Base-by-base conservation (phyloP, 2,797 vertebrate species). In the Nothura maculosa region DNA sequence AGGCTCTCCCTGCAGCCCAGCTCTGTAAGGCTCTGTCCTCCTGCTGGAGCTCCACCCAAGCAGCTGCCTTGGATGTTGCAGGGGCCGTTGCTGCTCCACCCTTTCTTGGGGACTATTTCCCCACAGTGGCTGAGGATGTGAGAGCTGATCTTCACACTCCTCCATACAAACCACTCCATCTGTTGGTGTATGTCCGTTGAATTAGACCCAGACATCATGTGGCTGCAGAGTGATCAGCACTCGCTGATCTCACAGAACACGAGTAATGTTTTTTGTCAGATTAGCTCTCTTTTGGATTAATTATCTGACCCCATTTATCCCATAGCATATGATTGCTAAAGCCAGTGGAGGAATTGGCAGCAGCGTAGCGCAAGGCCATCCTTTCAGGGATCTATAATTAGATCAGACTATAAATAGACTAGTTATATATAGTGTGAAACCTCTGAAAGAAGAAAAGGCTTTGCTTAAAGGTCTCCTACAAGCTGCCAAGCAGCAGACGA, bases 381-480 rank as follows among this genome's bases (percentile, higher is more conserved):
- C n/a, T 52, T 81, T 73, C 28, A 79, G 27, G 30, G 38, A 47
- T 38, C 84, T 85, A 58, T 87, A 87, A 87, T 94, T 87, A 89
- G 78, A 76, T 17, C 18, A 70, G 45, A 22, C 60, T 89, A 73
- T 62, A 82, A 90, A 86, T 79, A 94, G 54, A 72, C 5, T 3
- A 4, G 6, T 28, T 75, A 67, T 1, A 30, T 66, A 21, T 4
- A 18, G 17, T 18, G 30, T 3, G 20, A 93, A 86, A 86, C 72
- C 52, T 74, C 5, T 1, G 79, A 64, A 74, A 79, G 67, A 81
- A 64, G 70, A 78, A 69, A 74, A 47, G 6, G 4, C 6, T 43
- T 18, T 21, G 32, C 12, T 38, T 55, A 30, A 43, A 64, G 30
- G 28, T 21, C 42, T 30, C 20, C 6, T 43, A 64, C 43, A 64